phyloP scores from a whole-genome alignment of 1,140 invertebrate species.

The Triops cancriformis region DNA sequence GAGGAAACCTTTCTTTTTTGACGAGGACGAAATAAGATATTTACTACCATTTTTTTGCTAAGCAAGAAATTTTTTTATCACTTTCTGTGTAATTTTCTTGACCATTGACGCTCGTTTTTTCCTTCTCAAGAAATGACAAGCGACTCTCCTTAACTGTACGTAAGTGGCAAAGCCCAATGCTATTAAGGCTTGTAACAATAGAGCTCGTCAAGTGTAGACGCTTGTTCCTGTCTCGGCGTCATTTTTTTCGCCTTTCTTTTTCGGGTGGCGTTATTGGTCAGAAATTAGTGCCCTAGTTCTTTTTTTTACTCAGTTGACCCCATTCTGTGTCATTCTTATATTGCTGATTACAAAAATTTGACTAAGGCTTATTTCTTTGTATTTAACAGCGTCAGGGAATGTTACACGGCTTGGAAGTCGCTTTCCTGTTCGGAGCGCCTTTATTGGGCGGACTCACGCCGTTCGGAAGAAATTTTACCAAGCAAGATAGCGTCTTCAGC shows the following conservation, averaged over 20 bases:
- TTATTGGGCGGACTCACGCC: conserved; percentile 17
- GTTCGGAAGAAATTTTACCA: conserved; percentile 60
- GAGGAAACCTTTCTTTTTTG: too few species aligned
- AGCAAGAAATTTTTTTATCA: not conserved
- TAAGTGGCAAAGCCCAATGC: not conserved
- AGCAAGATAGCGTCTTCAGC: conserved; percentile 65
- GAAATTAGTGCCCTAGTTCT: not conserved
- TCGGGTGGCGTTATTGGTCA: not conserved
- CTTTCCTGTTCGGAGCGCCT: conserved; percentile 22
- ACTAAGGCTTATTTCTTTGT: not conserved
- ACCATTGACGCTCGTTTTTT: not conserved
- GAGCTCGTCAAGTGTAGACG: not conserved
- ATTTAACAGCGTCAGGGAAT: conserved; percentile 11
- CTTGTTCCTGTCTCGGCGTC: not conserved
- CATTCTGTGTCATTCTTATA: not conserved
- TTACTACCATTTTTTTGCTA: too few species aligned
- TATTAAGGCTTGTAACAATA: conserved; percentile 1
- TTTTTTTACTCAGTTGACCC: not conserved
- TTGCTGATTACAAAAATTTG: too few species aligned
- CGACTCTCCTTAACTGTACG: not conserved
- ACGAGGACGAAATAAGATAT: too few species aligned
- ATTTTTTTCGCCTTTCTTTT: not conserved
- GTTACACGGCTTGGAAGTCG: conserved; percentile 25
- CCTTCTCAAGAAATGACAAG: not conserved
- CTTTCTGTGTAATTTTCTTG: not conserved